Evolutionary conservation across 37 sponge, comb jelly and placozoan genomes (phyloP).

Genomic region (Ianthella basta): DNA sequence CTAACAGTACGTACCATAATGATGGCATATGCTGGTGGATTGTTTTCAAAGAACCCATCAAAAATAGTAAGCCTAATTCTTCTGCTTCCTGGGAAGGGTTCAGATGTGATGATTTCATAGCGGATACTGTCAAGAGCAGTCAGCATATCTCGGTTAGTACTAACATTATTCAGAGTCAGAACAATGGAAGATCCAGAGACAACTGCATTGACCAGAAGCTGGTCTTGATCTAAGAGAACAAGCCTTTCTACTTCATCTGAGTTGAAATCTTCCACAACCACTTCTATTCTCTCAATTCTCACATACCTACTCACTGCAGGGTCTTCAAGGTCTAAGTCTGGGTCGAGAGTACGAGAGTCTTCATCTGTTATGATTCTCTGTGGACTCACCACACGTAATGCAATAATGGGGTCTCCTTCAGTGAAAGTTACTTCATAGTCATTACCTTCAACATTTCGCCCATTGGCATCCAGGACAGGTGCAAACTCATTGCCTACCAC

Average conservation of each 20-base stretch:
- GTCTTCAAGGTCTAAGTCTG: background rate
- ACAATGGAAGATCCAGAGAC: too few species aligned
- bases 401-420: slow-evolving; percentile 37
- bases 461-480: slow-evolving; percentile 75
- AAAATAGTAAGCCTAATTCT: slow-evolving; percentile 47
- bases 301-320: background rate
- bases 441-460: slow-evolving; percentile 37
- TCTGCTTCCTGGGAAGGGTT: slow-evolving; percentile 44
- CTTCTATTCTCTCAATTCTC: slow-evolving; percentile 4
- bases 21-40: slow-evolving; percentile 41
- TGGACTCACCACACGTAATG: slow-evolving; percentile 37
- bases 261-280: background rate
- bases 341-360: slow-evolving; percentile 38
- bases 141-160: slow-evolving; percentile 33
- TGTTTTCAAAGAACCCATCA: slow-evolving; percentile 57
- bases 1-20: slow-evolving; percentile 37
- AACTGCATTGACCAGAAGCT: background rate
- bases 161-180: background rate
- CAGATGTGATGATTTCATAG: slow-evolving; percentile 54
- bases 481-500: slow-evolving; percentile 46
- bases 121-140: slow-evolving; percentile 52
- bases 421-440: slow-evolving; percentile 43
- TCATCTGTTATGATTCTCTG: slow-evolving; percentile 53
- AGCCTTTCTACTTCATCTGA: background rate
- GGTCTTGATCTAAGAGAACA: background rate